Percentiles rank a stretch among this genome's conserved stretches.
Evolutionary conservation across 2,797 vertebrate species (phyloP).

Genomic region (Poeciliopsis turneri): DNA sequence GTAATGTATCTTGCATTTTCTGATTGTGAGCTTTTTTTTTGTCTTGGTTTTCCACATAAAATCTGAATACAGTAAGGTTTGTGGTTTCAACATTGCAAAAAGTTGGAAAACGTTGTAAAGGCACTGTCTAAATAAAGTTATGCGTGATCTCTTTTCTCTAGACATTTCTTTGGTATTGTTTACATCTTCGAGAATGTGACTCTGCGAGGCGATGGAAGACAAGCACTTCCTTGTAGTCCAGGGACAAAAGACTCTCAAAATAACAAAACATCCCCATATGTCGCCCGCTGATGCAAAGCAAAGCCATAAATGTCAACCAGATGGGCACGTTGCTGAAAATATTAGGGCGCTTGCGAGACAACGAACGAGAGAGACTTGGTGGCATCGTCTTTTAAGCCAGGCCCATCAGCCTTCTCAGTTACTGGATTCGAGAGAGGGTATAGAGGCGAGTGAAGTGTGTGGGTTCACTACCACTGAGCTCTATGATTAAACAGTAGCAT

Average conservation of each 20-base stretch:
- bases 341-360: conserved; percentile 15
- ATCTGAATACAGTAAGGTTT: neutral
- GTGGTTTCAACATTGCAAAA: neutral
- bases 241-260: conserved; percentile 66
- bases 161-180: conserved; percentile 38
- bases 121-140: neutral
- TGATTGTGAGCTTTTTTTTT: neutral
- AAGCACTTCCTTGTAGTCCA: conserved; percentile 71
- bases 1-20: neutral
- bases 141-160: conserved; percentile 34
- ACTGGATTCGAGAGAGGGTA: conserved; percentile 26
- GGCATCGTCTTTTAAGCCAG: conserved; percentile 23
- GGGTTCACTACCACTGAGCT: conserved; percentile 38
- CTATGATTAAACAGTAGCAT: conserved; percentile 77
- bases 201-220: conserved; percentile 55
- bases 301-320: conserved; percentile 65
- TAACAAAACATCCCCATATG: conserved; percentile 63
- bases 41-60: neutral
- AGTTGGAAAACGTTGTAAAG: neutral
- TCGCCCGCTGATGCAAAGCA: conserved; percentile 56
- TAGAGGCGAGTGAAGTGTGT: conserved; percentile 53
- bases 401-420: conserved; percentile 22
- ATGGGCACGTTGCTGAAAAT: conserved; percentile 50
- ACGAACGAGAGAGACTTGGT: neutral
- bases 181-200: conserved; percentile 29